Base-by-base conservation (phyloP, 2,113 vertebrate genomes). In the Cololabis saira region DNA sequence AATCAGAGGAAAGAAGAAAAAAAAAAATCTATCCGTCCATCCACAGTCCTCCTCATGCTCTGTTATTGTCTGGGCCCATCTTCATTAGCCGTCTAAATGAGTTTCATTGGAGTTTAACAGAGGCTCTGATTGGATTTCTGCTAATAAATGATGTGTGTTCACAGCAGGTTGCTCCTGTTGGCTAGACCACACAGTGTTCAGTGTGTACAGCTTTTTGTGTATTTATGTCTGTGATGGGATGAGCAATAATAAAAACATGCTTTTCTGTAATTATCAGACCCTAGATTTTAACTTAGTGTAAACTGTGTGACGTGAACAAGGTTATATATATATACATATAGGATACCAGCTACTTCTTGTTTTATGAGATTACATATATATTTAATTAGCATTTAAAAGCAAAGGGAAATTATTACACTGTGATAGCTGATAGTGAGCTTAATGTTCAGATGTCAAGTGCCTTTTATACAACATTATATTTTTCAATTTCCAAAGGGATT, bases 31-130 rank as follows among this genome's bases (percentile, higher is more conserved):
- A 51, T 57, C 58, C 21, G 47, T 63, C 58, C 30, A 40, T 66
- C 41, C 41, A 42, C 43, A 43, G n/a, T 21, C 15, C 5, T 19
- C 37, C 33, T 80, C 68, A 37, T 37, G 40, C 30, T 57, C 16
- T 54, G 30, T 63, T 66, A 79, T 87, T 83, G 81, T 86, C 83
- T 80, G 58, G 56, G 55, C 66, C 16, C 24, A 85, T 87, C 86
- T 87, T 86, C 85, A 89, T 92, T 86, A 86, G 77, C 68, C 30
- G 13, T 72, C 66, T 73, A 91, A 92, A 93, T 91, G 88, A 91
- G 81, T 85, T 92, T 86, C 90, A 90, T 44, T 90, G 90, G 89
- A 89, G 71, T 85, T 90, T 79, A 87, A 90, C 87, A 90, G 62
- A 78, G 66, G 73, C 76, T 48, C 71, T 84, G 83, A 93, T 92